Evolutionary conservation across 1,140 invertebrate species (phyloP), one percentile per base, ranked within the genome.

Genomic region (Kradibia gibbosae): DNA sequence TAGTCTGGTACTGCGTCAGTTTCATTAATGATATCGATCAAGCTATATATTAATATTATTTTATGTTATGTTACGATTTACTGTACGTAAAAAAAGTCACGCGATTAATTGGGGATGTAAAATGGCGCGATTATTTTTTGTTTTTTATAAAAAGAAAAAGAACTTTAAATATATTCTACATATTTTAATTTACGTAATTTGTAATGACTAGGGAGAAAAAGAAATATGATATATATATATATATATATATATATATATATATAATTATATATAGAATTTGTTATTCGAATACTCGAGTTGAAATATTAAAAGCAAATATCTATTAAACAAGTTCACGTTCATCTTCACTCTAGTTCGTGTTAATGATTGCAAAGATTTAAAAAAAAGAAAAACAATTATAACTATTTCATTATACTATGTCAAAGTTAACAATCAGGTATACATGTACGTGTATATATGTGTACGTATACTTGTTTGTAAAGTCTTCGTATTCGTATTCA

Each of bases 401-500:
- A 28, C 11, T 17, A 55, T 50, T 57, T 39, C 45, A 39, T 28
- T 79, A 80, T 60, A 62, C 57, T 78, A 53, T 57, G 50, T 15
- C 53, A 72, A 62, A 80, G 22, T 80, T 39, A 34, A 84, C 20
- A 81, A 55, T 79, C 71, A 75, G 28, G 73, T 80, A 78, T 77
- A 78, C 13, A 62, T 62, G 28, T 17, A 34, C 25, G 34, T 62
- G 20, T 34, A 62, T 11, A 36, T 82, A 78, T 57, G 73, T 70
- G 57, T 75, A 81, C 57, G 74, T 67, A 36, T 79, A 84, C 73
- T 85, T 85, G 84, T 85, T 82, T 78, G 81, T 83, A 83, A 85
- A 85, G 79, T 85, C 84, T 81, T 81, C 76, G 85, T 85, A 82
- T 83, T 83, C 80, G 83, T 74, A 73, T 83, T 84, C 80, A 80